Evolutionary conservation across 1,140 invertebrate species (phyloP), one percentile per base, ranked within the genome.

Genomic region (Teleopsis dalmanni): DNA sequence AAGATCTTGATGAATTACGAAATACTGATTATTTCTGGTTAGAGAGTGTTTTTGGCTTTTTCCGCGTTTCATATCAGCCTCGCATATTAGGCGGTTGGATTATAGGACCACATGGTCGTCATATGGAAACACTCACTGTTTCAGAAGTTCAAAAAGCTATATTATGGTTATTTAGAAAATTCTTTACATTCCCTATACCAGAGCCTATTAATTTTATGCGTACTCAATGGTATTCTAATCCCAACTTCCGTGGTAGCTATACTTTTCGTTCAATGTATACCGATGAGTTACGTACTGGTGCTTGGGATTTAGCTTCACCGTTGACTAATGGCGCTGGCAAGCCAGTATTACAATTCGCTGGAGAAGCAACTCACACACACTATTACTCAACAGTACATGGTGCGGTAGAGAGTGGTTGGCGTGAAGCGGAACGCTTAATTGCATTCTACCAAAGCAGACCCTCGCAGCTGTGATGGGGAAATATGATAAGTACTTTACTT

Each of bases 321-420:
- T 56, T 85, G 16, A 31, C 48, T 8, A 72, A 74, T 53, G 53
- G 57, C 2, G 56, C 60, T 51, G 70, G 70, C 6, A 74, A 73
- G 54, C 77, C 79, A 6, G 65, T 79, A 9, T 56, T 87, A 2
- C 73, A 82, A 48, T 87, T 88, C 58, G 84, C 80, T n/a, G 84
- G 84, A 0, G 84, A 87, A 70, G 82, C 83, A 0, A 81, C 83
- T 0, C 79, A 82, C 51, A 66, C 78, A 23, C 72, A 78, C 54
- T 80, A 75, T 60, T 88, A 81, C 62, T 83, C 82, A 7, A 86
- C 85, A 2, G 87, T 87, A 4, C 88, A 92, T 65, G 88, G 88
- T 8, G 89, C 88, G 2, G 72, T 89, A 3, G 82, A 85, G 68
- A 78, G 79, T 23, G 88, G 88, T 0, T 83, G 81, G 70, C 75